These are phyloP conservation scores for Myiothlypis chrysogaster DNA, from an alignment of 2,797 vertebrate genomes.

Conservation along the genomic window DNA sequence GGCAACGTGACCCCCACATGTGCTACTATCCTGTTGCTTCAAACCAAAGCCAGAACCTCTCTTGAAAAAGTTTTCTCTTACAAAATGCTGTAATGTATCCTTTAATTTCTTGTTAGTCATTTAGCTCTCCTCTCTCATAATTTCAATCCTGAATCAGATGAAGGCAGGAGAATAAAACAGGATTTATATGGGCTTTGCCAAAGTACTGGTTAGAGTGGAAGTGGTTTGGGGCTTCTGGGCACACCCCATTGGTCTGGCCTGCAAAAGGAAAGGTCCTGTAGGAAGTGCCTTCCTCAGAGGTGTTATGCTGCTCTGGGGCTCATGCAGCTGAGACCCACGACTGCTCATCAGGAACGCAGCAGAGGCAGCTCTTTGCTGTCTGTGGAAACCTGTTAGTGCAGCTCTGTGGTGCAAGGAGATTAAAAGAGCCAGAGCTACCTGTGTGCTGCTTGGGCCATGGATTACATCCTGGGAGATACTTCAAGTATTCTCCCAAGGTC, in stretches of 20 bases:
- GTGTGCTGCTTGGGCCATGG: neutral
- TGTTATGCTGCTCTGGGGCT: neutral
- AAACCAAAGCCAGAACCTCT: neutral
- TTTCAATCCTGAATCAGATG: neutral
- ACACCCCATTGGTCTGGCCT: neutral
- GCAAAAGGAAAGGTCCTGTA: neutral
- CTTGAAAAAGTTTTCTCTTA: neutral
- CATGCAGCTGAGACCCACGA: fast-evolving
- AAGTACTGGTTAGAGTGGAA: neutral
- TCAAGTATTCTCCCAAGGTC: neutral
- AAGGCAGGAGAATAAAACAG: neutral
- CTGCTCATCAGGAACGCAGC: fast-evolving
- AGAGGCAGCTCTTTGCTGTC: fast-evolving
- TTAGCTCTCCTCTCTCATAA: neutral
- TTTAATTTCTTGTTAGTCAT: neutral
- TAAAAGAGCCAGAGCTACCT: neutral
- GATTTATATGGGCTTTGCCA: neutral
- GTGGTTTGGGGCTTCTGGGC: neutral
- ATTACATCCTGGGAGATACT: neutral
- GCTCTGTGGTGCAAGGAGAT: neutral
- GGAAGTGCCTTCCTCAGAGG: neutral
- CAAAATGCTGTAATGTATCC: neutral
- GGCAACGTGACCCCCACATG: fast-evolving
- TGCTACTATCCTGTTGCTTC: neutral
- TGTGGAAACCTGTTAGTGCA: neutral